Base-by-base conservation (phyloP, 2,888 invertebrate genomes). In the Amphipyra tragopoginis region DNA sequence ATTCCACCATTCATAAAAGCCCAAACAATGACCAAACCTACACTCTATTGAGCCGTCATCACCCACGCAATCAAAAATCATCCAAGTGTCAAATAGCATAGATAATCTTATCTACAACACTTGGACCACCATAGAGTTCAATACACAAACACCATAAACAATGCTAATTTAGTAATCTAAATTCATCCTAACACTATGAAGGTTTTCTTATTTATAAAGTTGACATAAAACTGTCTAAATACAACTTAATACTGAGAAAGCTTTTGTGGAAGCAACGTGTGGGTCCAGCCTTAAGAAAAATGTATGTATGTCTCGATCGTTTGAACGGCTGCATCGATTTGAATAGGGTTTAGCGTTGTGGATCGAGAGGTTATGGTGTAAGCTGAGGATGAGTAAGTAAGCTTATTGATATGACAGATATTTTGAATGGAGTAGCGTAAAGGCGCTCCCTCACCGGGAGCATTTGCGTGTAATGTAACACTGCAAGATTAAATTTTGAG, bases 141-240 rank as follows among this genome's bases (percentile, higher is more conserved):
- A 71, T 79, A 83, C 72, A 81, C 77, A 80, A 73, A 81, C 66
- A 77, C 72, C 80, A 85, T 90, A 90, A 88, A 86, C 88, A 89
- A 90, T 86, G 88, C 84, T 90, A 90, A 91, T 90, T 86, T 84
- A 84, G 83, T 85, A 82, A 90, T 91, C 87, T 90, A 90, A 91
- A 92, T 90, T 91, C 90, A 89, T 83, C 86, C 84, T 80, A 70
- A 86, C 82, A 76, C 82, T 84, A 78, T 76, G 76, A 79, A 80
- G 72, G 80, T 81, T 79, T 83, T 78, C 75, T 80, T 77, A 72
- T 77, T 63, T 75, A 72, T 64, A 74, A 73, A 77, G 39, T 71
- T 72, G 67, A 74, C 68, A 79, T 82, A 80, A 74, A 79, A 70
- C 64, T 77, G 45, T 79, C 71, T 79, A 74, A 79, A 70, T 68